Conservation (phyloP, 2,888 invertebrate species). For the Nycteola revayana region DNA sequence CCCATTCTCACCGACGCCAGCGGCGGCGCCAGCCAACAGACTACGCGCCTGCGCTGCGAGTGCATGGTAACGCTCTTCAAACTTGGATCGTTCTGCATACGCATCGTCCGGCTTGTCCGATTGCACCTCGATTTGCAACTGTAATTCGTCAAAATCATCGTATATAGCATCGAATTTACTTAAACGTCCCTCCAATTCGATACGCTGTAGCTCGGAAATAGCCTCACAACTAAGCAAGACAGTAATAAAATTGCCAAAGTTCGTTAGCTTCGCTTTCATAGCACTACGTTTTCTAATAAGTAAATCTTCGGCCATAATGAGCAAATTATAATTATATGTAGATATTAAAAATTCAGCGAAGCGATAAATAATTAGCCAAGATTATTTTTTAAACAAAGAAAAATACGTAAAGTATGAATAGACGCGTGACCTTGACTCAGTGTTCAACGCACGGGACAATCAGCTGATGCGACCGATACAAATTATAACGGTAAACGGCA, state of each 20-base stretch:
- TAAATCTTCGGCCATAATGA: no score
- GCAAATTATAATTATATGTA: no score
- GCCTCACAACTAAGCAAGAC: neutral
- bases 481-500: no score
- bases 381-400: no score
- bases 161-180: conserved; percentile 2
- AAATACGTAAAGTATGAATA: no score
- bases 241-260: neutral
- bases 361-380: no score
- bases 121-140: conserved; percentile 2
- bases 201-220: conserved; percentile 1
- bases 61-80: neutral
- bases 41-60: neutral
- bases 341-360: no score
- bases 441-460: no score
- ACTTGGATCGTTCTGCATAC: conserved; percentile 1
- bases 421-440: no score
- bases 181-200: conserved; percentile 1
- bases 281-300: conserved; percentile 3
- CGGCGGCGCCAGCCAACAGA: no score
- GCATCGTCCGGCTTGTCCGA: conserved; percentile 2
- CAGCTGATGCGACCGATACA: no score
- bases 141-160: conserved; percentile 3
- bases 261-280: conserved; percentile 3
- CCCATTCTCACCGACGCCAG: no score